A percentile compares a stretch with the other conserved stretches of the same genome.
These are phyloP conservation scores for Microplitis demolitor DNA, from an alignment of 1,140 invertebrate species.

Conservation along the genomic window DNA sequence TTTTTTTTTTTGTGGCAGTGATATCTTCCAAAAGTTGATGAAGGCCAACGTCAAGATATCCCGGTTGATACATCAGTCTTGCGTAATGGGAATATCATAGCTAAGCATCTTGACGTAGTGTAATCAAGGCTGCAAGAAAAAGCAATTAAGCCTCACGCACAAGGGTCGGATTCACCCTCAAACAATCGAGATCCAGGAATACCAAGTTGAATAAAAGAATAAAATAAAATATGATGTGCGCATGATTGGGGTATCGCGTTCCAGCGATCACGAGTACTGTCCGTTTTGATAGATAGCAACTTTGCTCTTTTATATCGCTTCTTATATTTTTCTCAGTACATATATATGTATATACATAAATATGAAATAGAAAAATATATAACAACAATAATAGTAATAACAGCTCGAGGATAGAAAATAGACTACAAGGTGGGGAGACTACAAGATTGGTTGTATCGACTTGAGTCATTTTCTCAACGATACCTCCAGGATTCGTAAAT, in stretches of 20 bases:
- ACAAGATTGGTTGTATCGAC: constrained; percentile 22
- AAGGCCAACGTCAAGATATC: background rate
- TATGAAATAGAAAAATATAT: too few species aligned
- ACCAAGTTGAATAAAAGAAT: background rate
- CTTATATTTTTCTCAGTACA: constrained; percentile 8
- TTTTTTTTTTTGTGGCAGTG: background rate
- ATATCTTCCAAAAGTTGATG: background rate
- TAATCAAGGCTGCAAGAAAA: constrained; percentile 16
- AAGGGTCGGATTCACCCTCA: background rate
- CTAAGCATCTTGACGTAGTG: constrained; percentile 7
- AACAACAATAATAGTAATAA: too few species aligned
- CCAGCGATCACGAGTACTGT: constrained; percentile 15
- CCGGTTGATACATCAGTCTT: constrained; percentile 2
- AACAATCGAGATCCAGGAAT: background rate
- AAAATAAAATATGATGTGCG: constrained; percentile 34
- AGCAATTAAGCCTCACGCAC: constrained; percentile 22
- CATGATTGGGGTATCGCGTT: constrained; percentile 33
- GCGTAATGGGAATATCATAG: constrained; percentile 16
- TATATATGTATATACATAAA: background rate
- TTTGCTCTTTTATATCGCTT: constrained; percentile 23
- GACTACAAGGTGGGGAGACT: background rate
- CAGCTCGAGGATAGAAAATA: constrained; percentile 2
- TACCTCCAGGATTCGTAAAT: constrained; percentile 14
- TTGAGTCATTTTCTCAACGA: constrained; percentile 24
- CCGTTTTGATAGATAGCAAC: constrained; percentile 31